Conservation (phyloP, 2,113 vertebrate species). For the Peromyscus leucopus region DNA sequence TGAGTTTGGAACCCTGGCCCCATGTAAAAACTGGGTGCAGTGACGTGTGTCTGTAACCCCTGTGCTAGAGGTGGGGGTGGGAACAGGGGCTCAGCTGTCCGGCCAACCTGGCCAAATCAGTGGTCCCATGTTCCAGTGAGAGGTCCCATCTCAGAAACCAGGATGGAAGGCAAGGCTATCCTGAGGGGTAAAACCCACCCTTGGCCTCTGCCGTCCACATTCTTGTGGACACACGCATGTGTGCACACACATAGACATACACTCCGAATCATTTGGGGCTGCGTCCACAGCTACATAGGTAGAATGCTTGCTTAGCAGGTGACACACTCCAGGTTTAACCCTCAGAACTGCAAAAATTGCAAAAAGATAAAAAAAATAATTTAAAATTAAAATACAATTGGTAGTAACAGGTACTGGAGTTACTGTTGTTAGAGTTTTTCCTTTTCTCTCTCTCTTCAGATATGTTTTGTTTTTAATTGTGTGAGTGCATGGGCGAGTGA, state of each 20-base stretch:
- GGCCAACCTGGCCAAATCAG: background rate
- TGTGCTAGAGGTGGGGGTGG: too few relatives aligned
- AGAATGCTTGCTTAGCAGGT: background rate
- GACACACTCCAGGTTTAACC: background rate
- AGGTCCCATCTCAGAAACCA: background rate
- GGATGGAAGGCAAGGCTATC: background rate
- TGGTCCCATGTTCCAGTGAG: background rate
- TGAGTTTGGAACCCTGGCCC: background rate
- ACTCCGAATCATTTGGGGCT: background rate
- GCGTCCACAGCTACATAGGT: background rate
- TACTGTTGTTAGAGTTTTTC: background rate
- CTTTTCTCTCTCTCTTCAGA: background rate
- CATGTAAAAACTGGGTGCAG: background rate
- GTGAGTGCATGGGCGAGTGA: background rate
- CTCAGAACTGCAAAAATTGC: background rate
- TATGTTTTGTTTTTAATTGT: background rate
- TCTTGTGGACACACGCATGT: background rate
- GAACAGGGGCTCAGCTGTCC: background rate
- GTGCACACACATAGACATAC: background rate
- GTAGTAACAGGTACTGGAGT: background rate
- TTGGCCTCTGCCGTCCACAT: background rate
- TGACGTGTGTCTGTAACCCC: background rate
- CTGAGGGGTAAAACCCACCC: background rate
- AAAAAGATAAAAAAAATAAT: background rate
- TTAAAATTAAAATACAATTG: background rate